Conservation (phyloP, 1,140 invertebrate species). For the fruit fly (Drosophila melanogaster) region DNA sequence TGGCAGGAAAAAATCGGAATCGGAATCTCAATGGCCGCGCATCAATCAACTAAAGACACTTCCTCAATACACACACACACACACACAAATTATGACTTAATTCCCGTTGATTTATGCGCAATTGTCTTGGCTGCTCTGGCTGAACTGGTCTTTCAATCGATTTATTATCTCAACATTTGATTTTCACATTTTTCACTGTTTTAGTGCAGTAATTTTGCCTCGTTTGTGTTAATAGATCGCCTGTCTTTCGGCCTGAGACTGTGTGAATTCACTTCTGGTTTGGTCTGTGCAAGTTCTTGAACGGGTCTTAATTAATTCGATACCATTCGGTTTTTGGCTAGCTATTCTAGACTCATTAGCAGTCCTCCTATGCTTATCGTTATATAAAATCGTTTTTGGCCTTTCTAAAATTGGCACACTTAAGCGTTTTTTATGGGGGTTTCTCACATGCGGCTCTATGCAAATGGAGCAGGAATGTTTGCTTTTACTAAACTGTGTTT, state of each 20-base stretch:
- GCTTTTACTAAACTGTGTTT: too few species aligned
- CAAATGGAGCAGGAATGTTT: conserved; percentile 2
- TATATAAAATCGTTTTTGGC: conserved; percentile 21
- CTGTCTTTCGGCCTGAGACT: conserved; percentile 13
- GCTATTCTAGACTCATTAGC: conserved; percentile 34
- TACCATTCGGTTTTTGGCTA: conserved; percentile 17
- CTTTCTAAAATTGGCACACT: conserved; percentile 49
- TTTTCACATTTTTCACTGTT: conserved; percentile 10
- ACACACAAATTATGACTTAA: conserved; percentile 40
- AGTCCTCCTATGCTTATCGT: conserved; percentile 26
- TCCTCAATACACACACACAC: conserved; percentile 33
- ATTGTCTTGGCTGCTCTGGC: conserved; percentile 11
- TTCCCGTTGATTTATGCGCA: conserved; percentile 36
- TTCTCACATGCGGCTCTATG: background rate
- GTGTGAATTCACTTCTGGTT: conserved; percentile 39
- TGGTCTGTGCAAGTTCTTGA: conserved; percentile 22
- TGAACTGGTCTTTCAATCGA: conserved; percentile 31
- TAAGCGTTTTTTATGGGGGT: background rate
- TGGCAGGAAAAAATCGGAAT: conserved; percentile 31
- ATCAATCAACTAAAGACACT: conserved; percentile 67
- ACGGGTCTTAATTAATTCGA: conserved; percentile 45
- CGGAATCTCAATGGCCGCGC: conserved; percentile 47
- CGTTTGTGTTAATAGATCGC: conserved; percentile 19
- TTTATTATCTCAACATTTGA: conserved; percentile 40
- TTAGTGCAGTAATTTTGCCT: background rate